Base-by-base conservation (phyloP, 2,797 vertebrate genomes). In the Myotis planiceps region DNA sequence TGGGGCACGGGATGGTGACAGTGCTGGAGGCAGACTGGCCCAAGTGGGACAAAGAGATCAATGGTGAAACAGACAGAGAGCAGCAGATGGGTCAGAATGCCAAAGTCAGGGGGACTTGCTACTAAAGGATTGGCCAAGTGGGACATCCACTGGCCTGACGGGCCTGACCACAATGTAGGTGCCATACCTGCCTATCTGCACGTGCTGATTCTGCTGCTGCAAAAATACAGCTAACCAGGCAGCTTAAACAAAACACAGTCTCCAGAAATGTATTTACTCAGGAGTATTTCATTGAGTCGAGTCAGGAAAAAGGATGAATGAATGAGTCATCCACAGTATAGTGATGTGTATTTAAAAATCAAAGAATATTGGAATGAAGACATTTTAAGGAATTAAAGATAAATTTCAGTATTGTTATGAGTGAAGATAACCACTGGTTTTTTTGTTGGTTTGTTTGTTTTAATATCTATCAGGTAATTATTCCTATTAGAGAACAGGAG, bases 131-230 rank as follows among this genome's bases (percentile, higher is more conserved):
- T 69, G 27, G 42, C 63, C 75, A 60, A 60, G 58, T 60, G 58
- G 29, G 37, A 55, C 2, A 69, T 39, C 27, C 3, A 1, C 0
- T 0, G 9, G 16, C 37, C 19, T 1, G 0, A 32, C 0, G 18
- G 49, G 18, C 34, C 23, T 6, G 18, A 25, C 5, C 84, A 32
- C 16, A 71, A 82, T 4, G 6, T 37, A 7, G 12, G 1, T 6
- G 49, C 21, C 6, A 0, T 2, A 13, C 58, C 16, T 13, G 32
- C 63, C 63, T 66, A 16, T 29, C 81, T 78, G n/a, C 16, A 60
- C 0, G 0, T 0, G 5, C 25, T 25, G 34, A 55, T 21, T 60
- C n/a, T 60, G 19, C n/a, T 1, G 2, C 92, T 75, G 9, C 25
- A 21, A 88, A 69, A 83, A 91, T 16, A 16, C 21, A 66, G 79